A percentile compares a stretch with the other conserved stretches of the same genome.
Conservation (phyloP, 2,888 invertebrate species). For the Hyles lineata region DNA sequence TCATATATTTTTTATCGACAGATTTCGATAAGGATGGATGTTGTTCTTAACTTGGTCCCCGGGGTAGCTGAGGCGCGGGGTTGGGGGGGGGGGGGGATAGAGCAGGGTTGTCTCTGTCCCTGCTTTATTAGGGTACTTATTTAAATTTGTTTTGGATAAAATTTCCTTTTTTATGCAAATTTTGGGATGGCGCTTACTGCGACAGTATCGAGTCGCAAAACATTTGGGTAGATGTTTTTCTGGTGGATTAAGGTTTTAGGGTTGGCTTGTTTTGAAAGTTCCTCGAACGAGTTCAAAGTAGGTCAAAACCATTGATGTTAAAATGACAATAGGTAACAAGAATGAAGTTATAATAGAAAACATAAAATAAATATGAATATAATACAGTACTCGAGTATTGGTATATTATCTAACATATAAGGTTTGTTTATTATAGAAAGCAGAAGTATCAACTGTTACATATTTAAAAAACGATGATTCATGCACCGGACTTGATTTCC, state of each 20-base stretch:
- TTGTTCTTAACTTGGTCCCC: conserved; percentile 48
- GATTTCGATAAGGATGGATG: conserved; percentile 57
- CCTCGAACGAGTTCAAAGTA: neutral
- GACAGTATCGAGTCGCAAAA: conserved; percentile 2
- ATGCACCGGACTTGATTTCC: too few relatives aligned
- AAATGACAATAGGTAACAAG: too few relatives aligned
- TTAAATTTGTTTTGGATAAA: conserved; percentile 22
- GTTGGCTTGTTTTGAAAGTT: neutral
- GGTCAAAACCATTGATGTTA: too few relatives aligned
- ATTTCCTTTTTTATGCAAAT: conserved; percentile 16
- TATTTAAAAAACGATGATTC: too few relatives aligned
- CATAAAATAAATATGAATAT: too few relatives aligned
- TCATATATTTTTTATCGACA: conserved; percentile 55
- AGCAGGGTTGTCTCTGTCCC: conserved; percentile 19
- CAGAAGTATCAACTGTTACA: too few relatives aligned
- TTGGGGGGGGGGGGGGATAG: neutral
- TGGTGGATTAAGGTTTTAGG: neutral
- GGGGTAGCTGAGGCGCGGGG: conserved; percentile 14
- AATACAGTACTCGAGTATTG: too few relatives aligned
- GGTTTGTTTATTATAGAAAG: too few relatives aligned
- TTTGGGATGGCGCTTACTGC: neutral
- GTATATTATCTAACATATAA: too few relatives aligned
- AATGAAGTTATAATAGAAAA: too few relatives aligned
- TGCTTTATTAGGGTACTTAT: conserved; percentile 4
- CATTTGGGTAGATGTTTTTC: neutral